These are phyloP conservation scores for Sylvilagus bachmani DNA, from an alignment of 2,113 vertebrate genomes.

Conservation along the genomic window DNA sequence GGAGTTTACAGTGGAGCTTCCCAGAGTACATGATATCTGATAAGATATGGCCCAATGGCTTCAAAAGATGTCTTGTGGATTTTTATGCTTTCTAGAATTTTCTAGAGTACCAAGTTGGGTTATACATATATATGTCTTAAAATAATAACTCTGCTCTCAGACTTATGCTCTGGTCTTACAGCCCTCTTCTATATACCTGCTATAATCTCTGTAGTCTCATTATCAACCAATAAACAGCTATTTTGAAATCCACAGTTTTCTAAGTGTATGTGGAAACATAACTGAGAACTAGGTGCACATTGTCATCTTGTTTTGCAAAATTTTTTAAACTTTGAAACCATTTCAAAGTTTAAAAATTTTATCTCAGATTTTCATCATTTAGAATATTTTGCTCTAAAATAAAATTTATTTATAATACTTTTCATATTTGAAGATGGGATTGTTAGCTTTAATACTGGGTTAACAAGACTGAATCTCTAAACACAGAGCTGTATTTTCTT, in stretches of 20 bases:
- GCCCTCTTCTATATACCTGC: neutral
- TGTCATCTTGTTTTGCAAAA: neutral
- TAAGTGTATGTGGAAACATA: neutral
- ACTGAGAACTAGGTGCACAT: neutral
- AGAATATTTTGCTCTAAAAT: neutral
- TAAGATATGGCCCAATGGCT: neutral
- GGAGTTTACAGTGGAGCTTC: neutral
- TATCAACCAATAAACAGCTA: neutral
- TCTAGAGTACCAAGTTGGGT: neutral
- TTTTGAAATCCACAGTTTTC: slow-evolving; percentile 15
- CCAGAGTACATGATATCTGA: neutral
- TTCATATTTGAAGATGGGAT: neutral
- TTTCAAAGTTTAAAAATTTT: neutral
- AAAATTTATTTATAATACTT: neutral
- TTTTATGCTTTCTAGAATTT: neutral
- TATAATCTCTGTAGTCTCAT: neutral
- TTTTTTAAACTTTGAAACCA: neutral
- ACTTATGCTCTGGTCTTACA: neutral
- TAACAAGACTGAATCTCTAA: neutral
- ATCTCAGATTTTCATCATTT: neutral
- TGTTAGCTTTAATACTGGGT: neutral
- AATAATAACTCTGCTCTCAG: neutral
- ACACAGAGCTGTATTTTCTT: neutral
- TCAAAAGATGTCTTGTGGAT: neutral
- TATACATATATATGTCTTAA: neutral